Base-by-base conservation (phyloP, 2,888 invertebrate species). In the Agriopis leucophaearia region DNA sequence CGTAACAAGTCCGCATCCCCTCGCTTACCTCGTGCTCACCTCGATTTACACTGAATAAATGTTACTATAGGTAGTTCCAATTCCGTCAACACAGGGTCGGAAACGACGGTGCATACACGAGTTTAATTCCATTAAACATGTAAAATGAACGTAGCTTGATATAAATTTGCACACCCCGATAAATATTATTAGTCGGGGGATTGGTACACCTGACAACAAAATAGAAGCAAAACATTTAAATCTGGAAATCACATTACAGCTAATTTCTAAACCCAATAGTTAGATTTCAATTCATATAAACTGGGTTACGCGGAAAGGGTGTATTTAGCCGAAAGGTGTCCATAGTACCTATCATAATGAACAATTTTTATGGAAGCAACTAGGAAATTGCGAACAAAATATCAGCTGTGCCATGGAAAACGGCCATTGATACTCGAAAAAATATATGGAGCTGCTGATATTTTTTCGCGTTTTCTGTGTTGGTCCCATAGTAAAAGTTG, bases 1-100 rank as follows among this genome's bases (percentile, higher is more conserved):
- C 84, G 81, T 87, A 88, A 87, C 81, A 81, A 81, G 76, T 78
- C 74, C 74, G 80, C 77, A 78, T 68, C 80, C 81, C 74, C 72
- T 72, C 60, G 66, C 59, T 66, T 48, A 27, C 48, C 36, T 36
- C 52, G 52, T 52, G 50, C 54, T 54, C 40, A 68, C 67, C 62
- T 57, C 57, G 42, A 64, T 72, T 64, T 58, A 70, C 67, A 69
- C 67, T 48, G 59, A 62, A 71, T 65, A 55, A 70, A 66, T 57
- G 48, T 62, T 48, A 42, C 62, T 65, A 47, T 58, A n/a, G n/a
- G n/a, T n/a, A 62, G 35, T 62, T 65, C 38, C 58, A 57, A 57
- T 61, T 64, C 42, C 51, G 59, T 63, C 56, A 50, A 47, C 51
- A 15, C 52, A 40, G 27, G 27, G 4, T 18, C 55, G 52, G 16